A percentile compares a stretch with the other conserved stretches of the same genome.
Conservation (phyloP, 2,113 vertebrate genomes). For the Procavia capensis region DNA sequence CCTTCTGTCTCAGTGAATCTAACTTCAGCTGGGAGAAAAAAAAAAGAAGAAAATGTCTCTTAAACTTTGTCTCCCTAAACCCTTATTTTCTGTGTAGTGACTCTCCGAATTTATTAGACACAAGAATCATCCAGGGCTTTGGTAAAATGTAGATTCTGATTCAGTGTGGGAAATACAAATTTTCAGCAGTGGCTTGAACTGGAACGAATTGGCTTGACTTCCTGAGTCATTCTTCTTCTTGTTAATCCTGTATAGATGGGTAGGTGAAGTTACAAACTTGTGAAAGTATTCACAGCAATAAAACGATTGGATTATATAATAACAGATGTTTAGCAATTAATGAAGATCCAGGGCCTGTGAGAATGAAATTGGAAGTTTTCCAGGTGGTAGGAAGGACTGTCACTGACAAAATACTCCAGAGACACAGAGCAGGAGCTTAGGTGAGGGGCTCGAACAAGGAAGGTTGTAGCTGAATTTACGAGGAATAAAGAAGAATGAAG, state of each 20-base stretch:
- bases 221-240: not conserved
- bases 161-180: no score
- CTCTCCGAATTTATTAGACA: no score
- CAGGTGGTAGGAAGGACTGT: not conserved
- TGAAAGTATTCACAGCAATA: not conserved
- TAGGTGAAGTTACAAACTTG: not conserved
- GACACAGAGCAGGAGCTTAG: not conserved
- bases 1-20: not conserved
- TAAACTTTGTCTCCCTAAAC: not conserved
- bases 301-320: not conserved
- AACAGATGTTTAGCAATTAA: not conserved
- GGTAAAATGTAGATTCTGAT: no score
- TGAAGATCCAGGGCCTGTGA: not conserved
- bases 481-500: not conserved
- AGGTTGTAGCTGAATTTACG: not conserved
- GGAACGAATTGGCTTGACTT: not conserved
- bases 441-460: not conserved
- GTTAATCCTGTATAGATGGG: not conserved
- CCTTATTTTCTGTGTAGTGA: not conserved
- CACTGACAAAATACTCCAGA: not conserved
- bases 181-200: no score
- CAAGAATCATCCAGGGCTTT: no score
- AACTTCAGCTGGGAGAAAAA: not conserved
- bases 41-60: not conserved
- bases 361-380: not conserved